Percentiles rank a stretch among this genome's conserved stretches.
phyloP scores from a whole-genome alignment of 2,113 vertebrate genomes.

The Sclerurus mexicanus region DNA sequence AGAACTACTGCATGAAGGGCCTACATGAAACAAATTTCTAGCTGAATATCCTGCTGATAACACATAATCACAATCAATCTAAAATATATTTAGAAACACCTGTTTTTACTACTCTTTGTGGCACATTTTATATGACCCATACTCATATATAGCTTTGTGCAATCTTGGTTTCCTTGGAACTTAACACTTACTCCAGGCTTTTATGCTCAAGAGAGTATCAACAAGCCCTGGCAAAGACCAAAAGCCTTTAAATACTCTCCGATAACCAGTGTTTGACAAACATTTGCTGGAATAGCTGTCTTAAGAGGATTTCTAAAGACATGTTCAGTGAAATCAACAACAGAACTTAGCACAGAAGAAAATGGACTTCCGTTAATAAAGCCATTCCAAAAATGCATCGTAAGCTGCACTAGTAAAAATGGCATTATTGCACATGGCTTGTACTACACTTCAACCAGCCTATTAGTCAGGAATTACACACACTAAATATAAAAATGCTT shows the following conservation, averaged over 20 bases:
- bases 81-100: neutral
- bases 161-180: neutral
- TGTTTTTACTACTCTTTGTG: neutral
- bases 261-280: neutral
- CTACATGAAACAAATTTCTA: neutral
- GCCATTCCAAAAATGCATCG: neutral
- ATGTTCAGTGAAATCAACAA: neutral
- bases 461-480: neutral
- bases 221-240: neutral
- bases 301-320: neutral
- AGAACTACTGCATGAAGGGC: neutral
- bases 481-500: neutral
- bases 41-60: accelerated
- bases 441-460: neutral
- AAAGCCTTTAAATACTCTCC: neutral
- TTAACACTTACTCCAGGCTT: neutral
- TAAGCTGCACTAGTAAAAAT: neutral
- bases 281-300: neutral
- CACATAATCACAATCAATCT: neutral
- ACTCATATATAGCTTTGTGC: neutral
- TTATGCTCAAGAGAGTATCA: neutral
- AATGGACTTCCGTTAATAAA: neutral
- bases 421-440: neutral
- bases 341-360: neutral
- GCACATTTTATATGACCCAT: neutral